Evolutionary conservation across 2,888 invertebrate species (phyloP).

Genomic region (Philopedon plagiatum): DNA sequence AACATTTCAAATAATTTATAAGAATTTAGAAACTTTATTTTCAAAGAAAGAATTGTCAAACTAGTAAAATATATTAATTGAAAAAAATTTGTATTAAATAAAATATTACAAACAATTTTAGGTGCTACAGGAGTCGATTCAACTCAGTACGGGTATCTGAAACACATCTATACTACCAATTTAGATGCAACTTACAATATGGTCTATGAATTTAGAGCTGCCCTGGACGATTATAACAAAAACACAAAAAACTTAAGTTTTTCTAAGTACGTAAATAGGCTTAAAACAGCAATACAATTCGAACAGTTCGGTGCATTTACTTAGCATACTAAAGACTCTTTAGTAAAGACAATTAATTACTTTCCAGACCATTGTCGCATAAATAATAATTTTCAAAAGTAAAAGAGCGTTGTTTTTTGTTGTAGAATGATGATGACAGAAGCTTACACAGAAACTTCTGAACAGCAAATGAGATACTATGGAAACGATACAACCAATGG

Average conservation of each 20-base stretch:
- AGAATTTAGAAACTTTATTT: too few species aligned
- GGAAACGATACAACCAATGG: slow-evolving; percentile 69
- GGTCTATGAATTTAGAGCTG: slow-evolving; percentile 77
- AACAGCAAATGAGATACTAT: slow-evolving; percentile 78
- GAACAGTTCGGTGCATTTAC: too few species aligned
- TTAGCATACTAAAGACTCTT: too few species aligned
- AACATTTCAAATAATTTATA: too few species aligned
- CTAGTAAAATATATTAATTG: too few species aligned
- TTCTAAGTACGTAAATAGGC: slow-evolving; percentile 64
- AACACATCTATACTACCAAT: slow-evolving; percentile 76
- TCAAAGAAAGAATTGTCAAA: too few species aligned
- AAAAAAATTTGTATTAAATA: slow-evolving; percentile 72
- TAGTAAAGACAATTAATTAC: too few species aligned
- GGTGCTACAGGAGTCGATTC: background rate
- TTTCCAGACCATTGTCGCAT: too few species aligned
- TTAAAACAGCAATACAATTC: too few species aligned
- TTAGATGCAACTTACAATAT: slow-evolving; percentile 75
- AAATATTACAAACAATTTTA: slow-evolving; percentile 61
- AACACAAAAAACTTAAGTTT: slow-evolving; percentile 61
- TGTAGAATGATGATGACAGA: slow-evolving; percentile 82
- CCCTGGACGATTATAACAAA: slow-evolving; percentile 73
- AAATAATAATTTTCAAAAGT: too few species aligned
- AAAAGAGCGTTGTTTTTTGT: too few species aligned
- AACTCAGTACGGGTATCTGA: slow-evolving; percentile 68
- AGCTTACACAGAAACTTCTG: slow-evolving; percentile 74